These are phyloP conservation scores for Glossophaga mutica DNA, from an alignment of 2,797 vertebrate species.

Conservation along the genomic window DNA sequence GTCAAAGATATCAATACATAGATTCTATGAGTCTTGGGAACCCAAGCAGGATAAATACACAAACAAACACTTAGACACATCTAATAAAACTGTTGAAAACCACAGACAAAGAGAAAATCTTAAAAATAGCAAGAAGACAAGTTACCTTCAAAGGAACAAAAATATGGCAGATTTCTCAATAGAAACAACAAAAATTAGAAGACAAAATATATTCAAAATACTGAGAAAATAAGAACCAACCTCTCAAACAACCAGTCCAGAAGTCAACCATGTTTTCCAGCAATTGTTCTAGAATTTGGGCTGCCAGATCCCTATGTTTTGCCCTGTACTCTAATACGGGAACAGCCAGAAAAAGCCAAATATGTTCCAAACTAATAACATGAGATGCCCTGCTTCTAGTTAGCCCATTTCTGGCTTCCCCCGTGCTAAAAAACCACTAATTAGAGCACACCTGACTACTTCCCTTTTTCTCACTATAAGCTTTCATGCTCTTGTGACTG, in stretches of 20 bases:
- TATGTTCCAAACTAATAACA: not conserved
- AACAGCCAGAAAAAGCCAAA: not conserved
- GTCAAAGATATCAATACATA: not conserved
- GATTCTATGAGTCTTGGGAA: not conserved
- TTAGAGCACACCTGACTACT: not conserved
- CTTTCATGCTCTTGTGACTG: not conserved
- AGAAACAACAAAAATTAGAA: not conserved
- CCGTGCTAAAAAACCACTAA: not conserved
- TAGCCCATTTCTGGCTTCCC: not conserved
- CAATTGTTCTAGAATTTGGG: not conserved
- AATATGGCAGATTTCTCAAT: not conserved
- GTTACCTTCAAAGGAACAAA: not conserved
- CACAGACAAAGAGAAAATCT: not conserved
- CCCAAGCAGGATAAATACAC: not conserved
- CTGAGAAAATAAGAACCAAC: not conserved
- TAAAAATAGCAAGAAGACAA: not conserved
- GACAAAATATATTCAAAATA: not conserved
- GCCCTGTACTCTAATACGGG: not conserved
- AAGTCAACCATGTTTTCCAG: not conserved
- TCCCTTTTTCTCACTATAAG: not conserved
- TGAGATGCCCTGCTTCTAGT: not conserved
- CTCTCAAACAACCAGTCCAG: not conserved
- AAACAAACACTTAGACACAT: not conserved
- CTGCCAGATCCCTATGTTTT: not conserved
- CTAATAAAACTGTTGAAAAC: not conserved